Base-by-base conservation (phyloP, 2,113 vertebrate species). In the Raja brachyura region DNA sequence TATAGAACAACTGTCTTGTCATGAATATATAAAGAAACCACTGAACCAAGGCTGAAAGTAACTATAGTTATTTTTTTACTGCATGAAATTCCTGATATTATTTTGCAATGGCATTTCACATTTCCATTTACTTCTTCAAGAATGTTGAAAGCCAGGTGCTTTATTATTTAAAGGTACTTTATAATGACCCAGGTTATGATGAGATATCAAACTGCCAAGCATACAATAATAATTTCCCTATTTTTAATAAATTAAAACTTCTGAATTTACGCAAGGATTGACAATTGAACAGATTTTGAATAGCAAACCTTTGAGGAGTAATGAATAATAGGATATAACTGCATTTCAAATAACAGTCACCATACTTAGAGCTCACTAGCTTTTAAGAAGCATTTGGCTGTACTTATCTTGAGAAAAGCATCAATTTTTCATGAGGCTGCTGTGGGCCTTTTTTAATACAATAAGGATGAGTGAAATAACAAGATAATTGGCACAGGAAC, bases 221-320 rank as follows among this genome's bases (percentile, higher is more conserved):
- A 63, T 7, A 13, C 63, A 61, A 66, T 88, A 63, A 88, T 88
- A 13, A 25, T 31, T 88, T 88, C 59, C 83, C 61, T 63, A 61
- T 18, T 88, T 59, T 33, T 86, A 86, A n/a, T 88, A 63, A 31
- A 88, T 63, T 88, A 63, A 83, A 88, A 18, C n/a, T 88, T n/a
- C 14, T 10, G 59, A 88, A 63, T 88, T 88, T 63, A 59, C 28
- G 61, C 25, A 14, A 5, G n/a, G 13, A 66, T 63, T 66, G 83
- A 31, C 31, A 63, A 31, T 66, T 2, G 28, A 88, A 88, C 6
- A 1, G 83, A 88, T 88, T 66, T n/a, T 0, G 5, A 31, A 63
- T 5, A 31, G 1, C 61, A 61, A 63, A 33, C 2, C 59, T 31
- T 88, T 61, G n/a, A 28, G 31, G 9, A 61, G 11, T 63, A 59